Evolutionary conservation across 2,113 vertebrate species (phyloP).

Genomic region (Platichthys stellatus): DNA sequence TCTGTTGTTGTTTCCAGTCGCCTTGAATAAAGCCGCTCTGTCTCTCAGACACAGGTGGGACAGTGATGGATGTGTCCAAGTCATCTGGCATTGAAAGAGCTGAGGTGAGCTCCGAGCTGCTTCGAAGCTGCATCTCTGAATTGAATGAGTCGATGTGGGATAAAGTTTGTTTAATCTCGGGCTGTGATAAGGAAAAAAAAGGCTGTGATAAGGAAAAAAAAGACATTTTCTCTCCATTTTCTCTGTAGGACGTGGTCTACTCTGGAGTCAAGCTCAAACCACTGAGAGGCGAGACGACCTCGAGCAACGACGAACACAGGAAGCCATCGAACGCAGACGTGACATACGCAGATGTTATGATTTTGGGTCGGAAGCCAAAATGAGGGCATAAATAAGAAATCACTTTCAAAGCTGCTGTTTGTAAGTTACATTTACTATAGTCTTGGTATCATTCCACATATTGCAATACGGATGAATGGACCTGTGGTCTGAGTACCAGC

Average conservation of each 20-base stretch:
- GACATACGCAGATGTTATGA: constrained; percentile 45
- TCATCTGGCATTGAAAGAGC: constrained; percentile 35
- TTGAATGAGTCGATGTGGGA: not conserved
- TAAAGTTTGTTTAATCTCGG: not conserved
- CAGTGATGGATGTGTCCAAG: not conserved
- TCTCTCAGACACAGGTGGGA: constrained; percentile 42
- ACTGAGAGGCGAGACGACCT: not conserved
- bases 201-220: too few relatives aligned
- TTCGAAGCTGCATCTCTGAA: not conserved
- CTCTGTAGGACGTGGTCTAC: constrained; percentile 63
- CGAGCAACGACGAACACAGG: not conserved
- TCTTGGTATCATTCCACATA: too few relatives aligned
- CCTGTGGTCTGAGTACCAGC: too few relatives aligned
- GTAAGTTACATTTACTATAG: too few relatives aligned
- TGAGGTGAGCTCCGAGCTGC: constrained; percentile 28
- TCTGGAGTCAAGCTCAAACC: constrained; percentile 26
- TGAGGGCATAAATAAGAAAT: too few relatives aligned
- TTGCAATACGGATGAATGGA: too few relatives aligned
- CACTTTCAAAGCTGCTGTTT: too few relatives aligned
- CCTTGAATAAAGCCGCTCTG: not conserved
- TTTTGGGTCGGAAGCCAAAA: not conserved
- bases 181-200: too few relatives aligned
- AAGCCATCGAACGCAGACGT: not conserved
- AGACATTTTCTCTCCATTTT: not conserved
- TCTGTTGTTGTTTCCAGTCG: not conserved